Conservation (phyloP, 2,797 vertebrate genomes). For the Pantherophis alleghaniensis region DNA sequence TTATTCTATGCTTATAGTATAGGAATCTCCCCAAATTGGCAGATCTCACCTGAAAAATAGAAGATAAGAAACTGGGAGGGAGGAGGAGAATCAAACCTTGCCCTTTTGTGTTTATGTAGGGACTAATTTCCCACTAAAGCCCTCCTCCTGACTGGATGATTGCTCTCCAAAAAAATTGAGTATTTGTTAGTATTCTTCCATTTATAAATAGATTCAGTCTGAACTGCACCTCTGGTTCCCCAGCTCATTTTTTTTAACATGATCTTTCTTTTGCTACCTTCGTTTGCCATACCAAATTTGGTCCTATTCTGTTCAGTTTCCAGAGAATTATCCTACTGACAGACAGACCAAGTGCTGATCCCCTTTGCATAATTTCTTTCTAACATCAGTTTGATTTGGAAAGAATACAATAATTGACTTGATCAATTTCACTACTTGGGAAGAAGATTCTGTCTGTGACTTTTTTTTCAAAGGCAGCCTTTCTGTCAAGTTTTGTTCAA, state of each 20-base stretch:
- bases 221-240: neutral
- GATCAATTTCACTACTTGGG: neutral
- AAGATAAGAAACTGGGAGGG: neutral
- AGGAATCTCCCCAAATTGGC: neutral
- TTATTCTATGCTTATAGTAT: neutral
- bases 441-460: neutral
- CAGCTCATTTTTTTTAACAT: neutral
- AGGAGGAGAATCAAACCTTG: neutral
- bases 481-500: neutral
- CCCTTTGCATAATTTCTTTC: neutral
- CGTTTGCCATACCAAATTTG: neutral
- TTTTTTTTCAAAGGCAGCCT: neutral
- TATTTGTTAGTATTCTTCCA: neutral
- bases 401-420: neutral
- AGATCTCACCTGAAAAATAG: neutral
- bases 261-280: neutral
- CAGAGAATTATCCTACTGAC: neutral
- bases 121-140: neutral
- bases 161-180: neutral
- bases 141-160: neutral
- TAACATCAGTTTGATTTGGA: neutral
- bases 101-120: neutral
- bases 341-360: neutral
- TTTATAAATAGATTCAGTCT: neutral
- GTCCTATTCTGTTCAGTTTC: neutral